phyloP scores from a whole-genome alignment of 2,113 vertebrate species.

The Corythornis vintsioides region DNA sequence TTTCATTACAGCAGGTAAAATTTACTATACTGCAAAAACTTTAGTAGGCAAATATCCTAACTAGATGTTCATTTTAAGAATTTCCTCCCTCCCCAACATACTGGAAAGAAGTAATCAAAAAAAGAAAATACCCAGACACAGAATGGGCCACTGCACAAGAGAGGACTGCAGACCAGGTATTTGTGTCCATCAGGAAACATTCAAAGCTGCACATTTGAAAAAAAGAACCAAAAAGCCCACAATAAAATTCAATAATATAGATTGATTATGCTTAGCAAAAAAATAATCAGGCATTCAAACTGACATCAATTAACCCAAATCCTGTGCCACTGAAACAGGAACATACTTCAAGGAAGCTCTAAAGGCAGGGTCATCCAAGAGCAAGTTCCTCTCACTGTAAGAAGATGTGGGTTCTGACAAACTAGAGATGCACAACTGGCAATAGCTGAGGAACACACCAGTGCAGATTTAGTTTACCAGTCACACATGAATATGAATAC shows the following conservation, averaged over 20 bases:
- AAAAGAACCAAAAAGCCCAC: too few relatives aligned
- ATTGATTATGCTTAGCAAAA: neutral
- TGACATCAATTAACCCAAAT: neutral
- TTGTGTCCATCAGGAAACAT: neutral
- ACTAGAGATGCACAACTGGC: neutral
- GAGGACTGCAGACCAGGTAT: neutral
- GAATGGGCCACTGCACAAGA: neutral
- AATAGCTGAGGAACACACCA: neutral
- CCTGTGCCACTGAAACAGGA: neutral
- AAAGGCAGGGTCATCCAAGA: neutral
- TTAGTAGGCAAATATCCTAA: neutral
- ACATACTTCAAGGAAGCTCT: neutral
- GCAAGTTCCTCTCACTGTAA: neutral
- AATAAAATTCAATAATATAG: neutral
- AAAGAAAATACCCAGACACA: neutral
- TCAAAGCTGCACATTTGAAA: neutral
- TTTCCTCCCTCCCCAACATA: neutral
- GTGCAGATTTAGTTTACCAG: neutral
- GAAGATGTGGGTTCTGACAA: neutral
- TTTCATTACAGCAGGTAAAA: neutral
- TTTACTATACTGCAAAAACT: neutral
- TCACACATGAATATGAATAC: neutral
- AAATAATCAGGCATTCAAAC: neutral
- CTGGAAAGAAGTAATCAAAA: neutral
- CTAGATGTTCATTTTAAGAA: neutral